phyloP scores from a whole-genome alignment of 1,140 invertebrate species.

The Penaeus vannamei region DNA sequence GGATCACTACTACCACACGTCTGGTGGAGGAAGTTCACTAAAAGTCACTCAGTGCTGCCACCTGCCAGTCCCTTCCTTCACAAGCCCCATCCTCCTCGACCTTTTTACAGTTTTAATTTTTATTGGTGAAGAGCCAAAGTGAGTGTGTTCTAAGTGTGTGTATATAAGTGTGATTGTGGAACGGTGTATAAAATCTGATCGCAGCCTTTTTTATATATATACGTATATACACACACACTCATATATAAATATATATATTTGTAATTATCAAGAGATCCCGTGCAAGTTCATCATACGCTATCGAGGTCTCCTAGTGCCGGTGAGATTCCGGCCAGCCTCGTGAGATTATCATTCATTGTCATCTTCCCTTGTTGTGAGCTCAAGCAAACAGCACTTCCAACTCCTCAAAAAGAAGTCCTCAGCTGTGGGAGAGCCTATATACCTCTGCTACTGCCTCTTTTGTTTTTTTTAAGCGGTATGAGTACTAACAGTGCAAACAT shows the following conservation, averaged over 20 bases:
- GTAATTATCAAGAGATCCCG: conserved; percentile 56
- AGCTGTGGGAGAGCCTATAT: conserved; percentile 29
- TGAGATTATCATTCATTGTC: conserved; percentile 28
- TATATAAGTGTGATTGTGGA: conserved; percentile 62
- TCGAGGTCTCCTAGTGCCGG: conserved; percentile 34
- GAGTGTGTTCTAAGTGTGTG: conserved; percentile 56
- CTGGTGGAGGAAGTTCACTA: conserved; percentile 46
- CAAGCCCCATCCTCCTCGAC: conserved; percentile 46
- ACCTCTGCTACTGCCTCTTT: conserved; percentile 33
- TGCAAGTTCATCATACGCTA: conserved; percentile 39
- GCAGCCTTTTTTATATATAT: conserved; percentile 59
- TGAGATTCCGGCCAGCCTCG: conserved; percentile 32
- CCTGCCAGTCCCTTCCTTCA: conserved; percentile 51
- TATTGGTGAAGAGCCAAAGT: conserved; percentile 53
- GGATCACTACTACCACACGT: conserved; percentile 28
- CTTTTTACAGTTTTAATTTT: conserved; percentile 50
- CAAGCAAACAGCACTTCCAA: conserved; percentile 46
- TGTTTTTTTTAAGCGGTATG: conserved; percentile 59
- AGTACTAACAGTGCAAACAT: conserved; percentile 76
- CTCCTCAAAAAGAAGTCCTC: conserved; percentile 18
- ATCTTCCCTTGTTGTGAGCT: conserved; percentile 23
- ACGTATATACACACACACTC: conserved; percentile 52
- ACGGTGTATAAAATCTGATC: conserved; percentile 64
- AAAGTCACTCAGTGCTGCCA: neutral
- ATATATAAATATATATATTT: conserved; percentile 59